Conservation (phyloP, 2,888 invertebrate species). For the Marronus borbonicus region DNA sequence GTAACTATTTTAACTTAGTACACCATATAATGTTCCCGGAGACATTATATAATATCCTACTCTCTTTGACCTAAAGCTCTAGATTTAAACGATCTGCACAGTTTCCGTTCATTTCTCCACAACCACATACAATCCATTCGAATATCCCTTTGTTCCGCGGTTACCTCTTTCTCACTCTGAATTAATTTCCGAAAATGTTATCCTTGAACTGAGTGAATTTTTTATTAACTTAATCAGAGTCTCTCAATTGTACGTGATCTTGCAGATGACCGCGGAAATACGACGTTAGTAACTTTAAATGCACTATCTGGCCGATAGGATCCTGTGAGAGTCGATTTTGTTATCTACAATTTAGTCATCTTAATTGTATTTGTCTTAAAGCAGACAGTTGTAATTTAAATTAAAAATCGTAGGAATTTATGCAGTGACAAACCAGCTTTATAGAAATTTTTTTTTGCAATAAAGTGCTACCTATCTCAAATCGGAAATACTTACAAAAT, state of each 20-base stretch:
- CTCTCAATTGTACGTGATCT: background rate
- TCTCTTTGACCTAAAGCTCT: background rate
- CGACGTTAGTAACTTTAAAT: too few relatives aligned
- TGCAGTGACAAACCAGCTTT: too few relatives aligned
- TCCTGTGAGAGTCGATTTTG: too few relatives aligned
- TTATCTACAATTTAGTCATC: too few relatives aligned
- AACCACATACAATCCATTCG: background rate
- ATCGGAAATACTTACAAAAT: too few relatives aligned
- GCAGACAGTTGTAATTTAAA: too few relatives aligned
- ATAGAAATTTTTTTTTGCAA: too few relatives aligned
- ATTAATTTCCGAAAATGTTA: conserved; percentile 4
- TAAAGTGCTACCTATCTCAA: too few relatives aligned
- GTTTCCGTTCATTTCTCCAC: too few relatives aligned
- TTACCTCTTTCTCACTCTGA: background rate
- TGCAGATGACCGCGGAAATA: background rate
- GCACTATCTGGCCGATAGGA: too few relatives aligned
- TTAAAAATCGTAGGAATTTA: too few relatives aligned
- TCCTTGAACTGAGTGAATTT: background rate
- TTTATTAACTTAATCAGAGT: background rate
- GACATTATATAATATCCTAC: background rate
- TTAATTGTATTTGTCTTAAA: too few relatives aligned
- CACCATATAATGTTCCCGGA: background rate
- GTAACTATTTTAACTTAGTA: background rate
- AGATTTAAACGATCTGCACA: background rate
- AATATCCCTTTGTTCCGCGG: background rate